Conservation (phyloP, 1,140 invertebrate genomes). For the Hydropsyche tenuis region DNA sequence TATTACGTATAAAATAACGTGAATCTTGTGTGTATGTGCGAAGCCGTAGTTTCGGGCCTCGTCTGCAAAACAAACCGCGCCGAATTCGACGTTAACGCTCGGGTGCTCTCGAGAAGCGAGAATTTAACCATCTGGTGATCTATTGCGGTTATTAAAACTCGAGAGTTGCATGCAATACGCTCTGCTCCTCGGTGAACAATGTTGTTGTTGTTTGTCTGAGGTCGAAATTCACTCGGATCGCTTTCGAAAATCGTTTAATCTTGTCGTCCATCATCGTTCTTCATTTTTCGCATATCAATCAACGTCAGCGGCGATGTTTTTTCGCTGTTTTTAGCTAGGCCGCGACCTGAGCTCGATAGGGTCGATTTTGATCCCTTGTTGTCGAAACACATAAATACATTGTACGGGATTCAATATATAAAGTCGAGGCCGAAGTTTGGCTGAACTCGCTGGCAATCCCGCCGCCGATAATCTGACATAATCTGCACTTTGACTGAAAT, state of each 20-base stretch:
- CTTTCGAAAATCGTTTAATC: constrained; percentile 6
- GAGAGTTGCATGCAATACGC: neutral
- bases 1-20: no score
- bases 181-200: neutral
- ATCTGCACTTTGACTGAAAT: constrained; percentile 31
- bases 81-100: neutral
- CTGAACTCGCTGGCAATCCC: neutral
- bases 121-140: neutral
- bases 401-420: neutral
- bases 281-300: constrained; percentile 15
- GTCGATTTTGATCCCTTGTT: constrained; percentile 15
- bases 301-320: neutral
- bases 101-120: neutral
- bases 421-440: constrained; percentile 1
- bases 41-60: no score
- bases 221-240: neutral
- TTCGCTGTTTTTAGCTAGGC: neutral
- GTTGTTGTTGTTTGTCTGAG: neutral
- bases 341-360: neutral
- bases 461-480: constrained; percentile 21
- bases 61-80: neutral
- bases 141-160: neutral
- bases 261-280: neutral
- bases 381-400: neutral
- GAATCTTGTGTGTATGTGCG: no score